phyloP scores from a whole-genome alignment of 2,113 vertebrate genomes.

The Eolophus roseicapilla region DNA sequence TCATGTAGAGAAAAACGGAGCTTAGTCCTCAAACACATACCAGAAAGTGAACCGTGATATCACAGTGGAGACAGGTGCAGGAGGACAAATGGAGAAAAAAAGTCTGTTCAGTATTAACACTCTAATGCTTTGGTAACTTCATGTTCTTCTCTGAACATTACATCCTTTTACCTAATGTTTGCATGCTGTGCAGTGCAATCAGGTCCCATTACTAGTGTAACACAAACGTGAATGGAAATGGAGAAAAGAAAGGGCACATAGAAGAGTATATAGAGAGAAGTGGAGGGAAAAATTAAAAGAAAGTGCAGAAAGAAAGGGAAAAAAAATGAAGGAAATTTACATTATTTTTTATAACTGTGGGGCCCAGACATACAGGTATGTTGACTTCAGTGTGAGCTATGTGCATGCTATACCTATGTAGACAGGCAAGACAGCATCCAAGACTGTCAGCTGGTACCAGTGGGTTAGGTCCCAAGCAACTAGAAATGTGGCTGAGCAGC shows the following conservation, averaged over 20 bases:
- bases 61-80: background rate
- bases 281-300: background rate
- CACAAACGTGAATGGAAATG: background rate
- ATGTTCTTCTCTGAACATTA: background rate
- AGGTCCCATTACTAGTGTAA: background rate
- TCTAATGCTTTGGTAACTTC: background rate
- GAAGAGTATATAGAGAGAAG: background rate
- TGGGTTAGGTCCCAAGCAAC: background rate
- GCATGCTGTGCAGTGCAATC: background rate
- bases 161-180: background rate
- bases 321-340: background rate
- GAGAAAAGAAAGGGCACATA: background rate
- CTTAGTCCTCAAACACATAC: background rate
- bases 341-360: background rate
- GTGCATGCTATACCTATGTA: background rate
- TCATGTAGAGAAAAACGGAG: background rate
- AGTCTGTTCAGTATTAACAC: background rate
- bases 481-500: background rate
- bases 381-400: background rate
- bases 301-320: background rate
- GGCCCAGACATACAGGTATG: background rate
- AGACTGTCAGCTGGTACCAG: background rate
- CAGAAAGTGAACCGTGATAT: background rate
- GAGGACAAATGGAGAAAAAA: conserved; percentile 13
- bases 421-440: background rate